Evolutionary conservation across 2,113 vertebrate species (phyloP), one percentile per base, ranked within the genome.

Genomic region (Entosphenus tridentatus): DNA sequence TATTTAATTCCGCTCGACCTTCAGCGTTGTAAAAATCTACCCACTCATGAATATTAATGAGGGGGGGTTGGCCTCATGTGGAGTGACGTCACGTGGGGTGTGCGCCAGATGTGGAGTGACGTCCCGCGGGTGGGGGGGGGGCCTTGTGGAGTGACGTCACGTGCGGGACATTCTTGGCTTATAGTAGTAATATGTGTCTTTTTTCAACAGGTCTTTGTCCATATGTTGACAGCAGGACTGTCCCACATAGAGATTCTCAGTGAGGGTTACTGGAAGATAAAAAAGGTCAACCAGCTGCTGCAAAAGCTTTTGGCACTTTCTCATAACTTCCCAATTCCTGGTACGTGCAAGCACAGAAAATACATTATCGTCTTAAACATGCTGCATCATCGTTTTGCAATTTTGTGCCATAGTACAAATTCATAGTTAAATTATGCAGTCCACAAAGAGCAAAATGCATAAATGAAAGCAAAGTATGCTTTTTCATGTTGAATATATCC

Each of bases 231-330:
- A 78, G 72, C 77, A 68, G 89, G 86, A 1, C 77, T 96, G 21
- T 80, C 85, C 55, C 89, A 86, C 75, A 80, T 83, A 1, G 89
- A 95, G 68, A 89, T 87, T 75, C 81, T 88, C 70, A 92, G 89
- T 70, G 88, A 92, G 73, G 87, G 87, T 78, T 84, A 80, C 71
- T 81, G 86, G 71, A 86, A 88, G 69, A 80, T 91, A 74, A 95
- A 83, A 79, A 96, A 92, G 76, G 83, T 86, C 68, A 92, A 85
- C 77, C 86, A 87, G 69, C 79, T 95, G 4, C 83, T 91, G 79
- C 90, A 95, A 75, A 95, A 84, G 77, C 74, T 95, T 55, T 92
- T 98, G 88, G 89, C 89, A 73, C 83, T 85, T 57, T 86, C 88
- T 73, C 84, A 95, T 57, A 82, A 86, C 76, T 87, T 89, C 74